phyloP scores from a whole-genome alignment of 2,888 invertebrate genomes.

The Epirrita christyi region DNA sequence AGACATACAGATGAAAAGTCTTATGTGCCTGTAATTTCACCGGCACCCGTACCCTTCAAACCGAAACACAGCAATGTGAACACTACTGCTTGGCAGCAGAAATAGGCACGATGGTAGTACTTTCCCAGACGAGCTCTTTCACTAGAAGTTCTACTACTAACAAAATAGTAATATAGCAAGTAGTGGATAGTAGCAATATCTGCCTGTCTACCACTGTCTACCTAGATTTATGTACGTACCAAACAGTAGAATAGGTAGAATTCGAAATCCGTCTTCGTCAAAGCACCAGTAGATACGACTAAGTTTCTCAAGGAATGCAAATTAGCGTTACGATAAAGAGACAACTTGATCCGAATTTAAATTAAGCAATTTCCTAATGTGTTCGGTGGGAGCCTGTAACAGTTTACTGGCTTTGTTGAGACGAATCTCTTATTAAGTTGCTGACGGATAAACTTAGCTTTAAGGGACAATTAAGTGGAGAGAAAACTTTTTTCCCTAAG shows the following conservation, averaged over 20 bases:
- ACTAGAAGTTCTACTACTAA: too few relatives aligned
- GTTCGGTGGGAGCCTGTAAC: constrained; percentile 16
- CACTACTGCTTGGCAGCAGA: too few relatives aligned
- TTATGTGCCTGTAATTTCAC: too few relatives aligned
- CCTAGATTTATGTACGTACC: too few relatives aligned
- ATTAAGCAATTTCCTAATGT: constrained; percentile 38
- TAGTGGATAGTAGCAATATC: too few relatives aligned
- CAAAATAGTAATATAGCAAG: too few relatives aligned
- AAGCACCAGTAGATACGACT: neutral
- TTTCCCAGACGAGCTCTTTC: too few relatives aligned
- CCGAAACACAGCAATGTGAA: too few relatives aligned
- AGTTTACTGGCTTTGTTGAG: constrained; percentile 25
- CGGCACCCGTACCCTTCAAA: too few relatives aligned
- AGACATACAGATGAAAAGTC: too few relatives aligned
- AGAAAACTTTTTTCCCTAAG: constrained; percentile 8
- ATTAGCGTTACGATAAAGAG: constrained; percentile 31
- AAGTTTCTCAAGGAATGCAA: constrained; percentile 27
- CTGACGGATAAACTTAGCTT: constrained; percentile 17
- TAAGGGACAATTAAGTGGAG: constrained; percentile 8
- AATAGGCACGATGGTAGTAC: too few relatives aligned
- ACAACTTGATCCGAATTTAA: constrained; percentile 36
- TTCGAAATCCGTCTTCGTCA: constrained; percentile 18
- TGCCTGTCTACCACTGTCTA: too few relatives aligned
- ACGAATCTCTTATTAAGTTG: constrained; percentile 19
- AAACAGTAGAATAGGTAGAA: neutral